phyloP scores from a whole-genome alignment of 2,797 vertebrate species.

The Oryzias dopingdopingensis region DNA sequence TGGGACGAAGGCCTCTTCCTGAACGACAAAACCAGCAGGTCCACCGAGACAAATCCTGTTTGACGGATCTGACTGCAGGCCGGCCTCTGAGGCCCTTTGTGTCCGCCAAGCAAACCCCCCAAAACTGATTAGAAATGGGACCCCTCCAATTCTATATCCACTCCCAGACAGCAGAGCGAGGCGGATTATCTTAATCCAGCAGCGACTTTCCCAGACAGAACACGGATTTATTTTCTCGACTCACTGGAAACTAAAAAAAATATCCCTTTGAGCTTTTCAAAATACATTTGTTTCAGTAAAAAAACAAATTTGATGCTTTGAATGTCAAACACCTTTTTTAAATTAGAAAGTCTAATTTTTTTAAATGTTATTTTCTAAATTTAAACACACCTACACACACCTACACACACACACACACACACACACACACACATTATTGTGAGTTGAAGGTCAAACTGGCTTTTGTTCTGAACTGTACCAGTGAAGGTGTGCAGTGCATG shows the following conservation, averaged over 20 bases:
- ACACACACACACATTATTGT: no score
- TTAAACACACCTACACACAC: no score
- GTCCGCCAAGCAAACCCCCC: slow-evolving; percentile 58
- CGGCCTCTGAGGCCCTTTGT: slow-evolving; percentile 67
- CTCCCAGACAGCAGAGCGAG: slow-evolving; percentile 48
- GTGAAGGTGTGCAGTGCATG: no score
- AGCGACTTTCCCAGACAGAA: slow-evolving; percentile 9
- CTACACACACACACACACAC: no score
- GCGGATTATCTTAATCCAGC: slow-evolving; percentile 53
- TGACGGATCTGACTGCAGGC: slow-evolving; percentile 63
- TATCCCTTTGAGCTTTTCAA: neutral
- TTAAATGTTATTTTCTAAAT: no score
- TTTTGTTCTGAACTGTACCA: no score
- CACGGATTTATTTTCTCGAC: slow-evolving; percentile 4
- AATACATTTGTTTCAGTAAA: no score
- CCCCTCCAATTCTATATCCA: slow-evolving; percentile 53
- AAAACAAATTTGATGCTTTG: no score
- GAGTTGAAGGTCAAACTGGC: no score
- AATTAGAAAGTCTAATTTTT: no score
- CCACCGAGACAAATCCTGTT: slow-evolving; percentile 76
- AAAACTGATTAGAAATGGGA: slow-evolving; percentile 53
- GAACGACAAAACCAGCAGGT: slow-evolving; percentile 65
- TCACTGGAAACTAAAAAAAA: neutral
- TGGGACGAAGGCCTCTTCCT: slow-evolving; percentile 63
- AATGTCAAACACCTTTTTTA: no score